These are phyloP conservation scores for Diarsia mendica DNA, from an alignment of 2,888 invertebrate species.

Conservation along the genomic window DNA sequence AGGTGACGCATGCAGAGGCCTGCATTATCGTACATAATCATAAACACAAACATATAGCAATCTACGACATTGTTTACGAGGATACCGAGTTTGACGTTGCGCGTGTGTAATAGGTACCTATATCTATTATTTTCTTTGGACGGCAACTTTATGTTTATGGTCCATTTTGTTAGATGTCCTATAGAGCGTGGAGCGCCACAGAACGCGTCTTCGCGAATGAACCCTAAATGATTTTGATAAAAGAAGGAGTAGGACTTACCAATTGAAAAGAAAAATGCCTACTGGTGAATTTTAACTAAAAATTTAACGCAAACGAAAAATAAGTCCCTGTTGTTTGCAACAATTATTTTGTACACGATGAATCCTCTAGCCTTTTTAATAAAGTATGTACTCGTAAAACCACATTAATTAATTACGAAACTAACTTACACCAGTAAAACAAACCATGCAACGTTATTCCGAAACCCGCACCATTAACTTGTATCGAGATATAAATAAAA, in stretches of 20 bases:
- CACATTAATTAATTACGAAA: slow-evolving; percentile 15
- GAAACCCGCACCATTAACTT: slow-evolving; percentile 29
- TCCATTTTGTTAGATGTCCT: too few relatives aligned
- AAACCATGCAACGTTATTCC: not conserved
- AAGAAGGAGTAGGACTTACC: not conserved
- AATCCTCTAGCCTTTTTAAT: not conserved
- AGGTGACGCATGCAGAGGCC: not conserved
- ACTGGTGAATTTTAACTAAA: not conserved
- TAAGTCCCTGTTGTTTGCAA: too few relatives aligned
- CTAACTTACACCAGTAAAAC: not conserved
- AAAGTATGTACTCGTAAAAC: slow-evolving; percentile 10
- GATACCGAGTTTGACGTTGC: not conserved
- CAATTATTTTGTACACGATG: not conserved
- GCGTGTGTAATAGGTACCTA: too few relatives aligned
- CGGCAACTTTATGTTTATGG: too few relatives aligned
- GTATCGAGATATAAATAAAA: slow-evolving; percentile 40
- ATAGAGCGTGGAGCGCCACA: too few relatives aligned
- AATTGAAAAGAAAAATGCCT: not conserved
- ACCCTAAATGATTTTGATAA: not conserved
- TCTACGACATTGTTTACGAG: not conserved
- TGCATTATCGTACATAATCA: not conserved
- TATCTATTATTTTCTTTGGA: too few relatives aligned
- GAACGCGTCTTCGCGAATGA: too few relatives aligned
- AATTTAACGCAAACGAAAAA: too few relatives aligned
- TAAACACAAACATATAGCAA: not conserved